These are phyloP conservation scores for Crotalus helleri DNA, from an alignment of 2,113 vertebrate species.

Conservation along the genomic window DNA sequence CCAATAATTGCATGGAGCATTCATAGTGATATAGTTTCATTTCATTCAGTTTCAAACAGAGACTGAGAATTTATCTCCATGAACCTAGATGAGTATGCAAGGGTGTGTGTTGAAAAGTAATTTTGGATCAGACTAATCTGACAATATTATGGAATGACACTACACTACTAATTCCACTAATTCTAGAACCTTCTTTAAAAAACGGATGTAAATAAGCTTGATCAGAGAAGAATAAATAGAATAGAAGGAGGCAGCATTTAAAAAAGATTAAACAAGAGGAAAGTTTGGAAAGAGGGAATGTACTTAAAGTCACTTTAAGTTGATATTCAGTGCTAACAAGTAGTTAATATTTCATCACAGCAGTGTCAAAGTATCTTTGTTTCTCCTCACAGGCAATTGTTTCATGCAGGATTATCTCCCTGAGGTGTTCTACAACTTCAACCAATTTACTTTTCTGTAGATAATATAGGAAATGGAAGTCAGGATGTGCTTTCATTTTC, in stretches of 20 bases:
- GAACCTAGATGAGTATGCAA: not conserved
- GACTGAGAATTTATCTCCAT: not conserved
- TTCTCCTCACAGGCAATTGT: not conserved
- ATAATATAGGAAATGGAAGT: not conserved
- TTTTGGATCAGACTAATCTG: not conserved
- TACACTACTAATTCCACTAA: not conserved
- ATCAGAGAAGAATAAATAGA: not conserved
- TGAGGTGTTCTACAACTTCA: slow-evolving; percentile 3
- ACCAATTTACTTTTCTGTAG: not conserved
- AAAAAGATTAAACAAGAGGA: slow-evolving; percentile 31
- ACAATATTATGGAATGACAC: not conserved
- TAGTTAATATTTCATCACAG: slow-evolving; percentile 43
- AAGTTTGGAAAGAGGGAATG: slow-evolving; percentile 38
- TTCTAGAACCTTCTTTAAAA: rapidly evolving
- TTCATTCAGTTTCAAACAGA: not conserved
- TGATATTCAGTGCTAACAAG: not conserved
- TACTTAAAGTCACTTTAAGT: slow-evolving; percentile 22
- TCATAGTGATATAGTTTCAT: not conserved
- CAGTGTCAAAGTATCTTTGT: slow-evolving; percentile 25
- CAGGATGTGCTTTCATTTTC: not conserved
- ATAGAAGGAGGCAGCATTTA: slow-evolving; percentile 23
- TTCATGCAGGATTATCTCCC: not conserved
- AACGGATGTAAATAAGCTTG: slow-evolving; percentile 7
- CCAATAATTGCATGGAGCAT: not conserved
- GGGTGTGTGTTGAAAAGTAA: not conserved